Evolutionary conservation across 1,140 invertebrate genomes (phyloP), one percentile per base, ranked within the genome.

Genomic region (Monomorium pharaonis): DNA sequence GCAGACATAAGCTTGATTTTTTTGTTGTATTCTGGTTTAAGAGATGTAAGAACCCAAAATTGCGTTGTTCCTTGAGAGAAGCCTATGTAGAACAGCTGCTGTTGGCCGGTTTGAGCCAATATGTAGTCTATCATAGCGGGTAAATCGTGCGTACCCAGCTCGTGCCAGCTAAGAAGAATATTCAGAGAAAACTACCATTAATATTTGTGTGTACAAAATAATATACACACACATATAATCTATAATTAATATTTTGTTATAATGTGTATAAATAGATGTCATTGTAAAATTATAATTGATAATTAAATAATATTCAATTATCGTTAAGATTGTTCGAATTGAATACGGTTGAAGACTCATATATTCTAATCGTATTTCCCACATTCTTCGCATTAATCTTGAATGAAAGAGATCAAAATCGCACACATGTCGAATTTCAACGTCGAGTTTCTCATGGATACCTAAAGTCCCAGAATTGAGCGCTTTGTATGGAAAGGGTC

Each of bases 81-180:
- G 33, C 96, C 96, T 42, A 96, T 88, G 89, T 95, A 97, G 76
- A 96, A 93, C 0, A 97, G 80, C 33, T 94, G 89, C 30, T 93
- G 93, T 88, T 94, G 93, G 4, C 95, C 95, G 4, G 96, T 96
- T 60, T 96, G 95, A 62, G 96, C 95, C 30, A 97, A 89, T 5
- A 97, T 95, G 81, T 96, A 96, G 86, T 97, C 96, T 33, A 98
- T 96, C 91, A 96, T 96, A 0, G 97, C 96, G 42, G 97, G 97
- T 24, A 97, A 85, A 91, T 98, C 97, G 86, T 96, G 96, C 7
- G 92, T 86, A 7, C 96, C 96, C 95, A 97, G 96, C 89, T 97
- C 96, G 91, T 97, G 96, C 69, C 70, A 89, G 7, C 86, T 89
- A 72, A 75, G 65, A 10, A 18, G 14, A 78, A 54, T 12, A 14